These are phyloP conservation scores for Lacanobia oleracea DNA, from an alignment of 2,888 invertebrate genomes.

Conservation along the genomic window DNA sequence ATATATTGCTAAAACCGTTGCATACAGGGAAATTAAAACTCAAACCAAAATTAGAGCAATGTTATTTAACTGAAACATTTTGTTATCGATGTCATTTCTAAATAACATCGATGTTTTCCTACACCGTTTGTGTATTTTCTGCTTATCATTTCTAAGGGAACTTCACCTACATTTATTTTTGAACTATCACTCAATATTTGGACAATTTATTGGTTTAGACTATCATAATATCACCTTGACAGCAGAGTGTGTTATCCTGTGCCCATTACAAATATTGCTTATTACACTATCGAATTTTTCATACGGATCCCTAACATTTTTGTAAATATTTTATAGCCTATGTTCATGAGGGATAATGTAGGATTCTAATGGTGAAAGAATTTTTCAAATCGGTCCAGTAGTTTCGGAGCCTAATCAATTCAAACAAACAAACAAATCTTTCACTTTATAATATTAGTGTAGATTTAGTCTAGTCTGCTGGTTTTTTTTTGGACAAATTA, in stretches of 20 bases:
- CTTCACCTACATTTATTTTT: background rate
- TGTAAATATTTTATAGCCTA: too few relatives aligned
- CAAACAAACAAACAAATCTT: too few relatives aligned
- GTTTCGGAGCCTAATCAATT: too few relatives aligned
- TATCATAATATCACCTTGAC: background rate
- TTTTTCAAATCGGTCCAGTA: too few relatives aligned
- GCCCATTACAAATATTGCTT: too few relatives aligned
- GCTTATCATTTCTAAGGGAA: constrained; percentile 10
- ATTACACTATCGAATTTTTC: too few relatives aligned
- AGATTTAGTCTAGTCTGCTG: too few relatives aligned
- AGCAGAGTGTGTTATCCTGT: constrained; percentile 28
- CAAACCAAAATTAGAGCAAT: background rate
- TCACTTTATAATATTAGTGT: too few relatives aligned
- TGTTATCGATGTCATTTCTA: background rate
- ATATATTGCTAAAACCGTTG: background rate
- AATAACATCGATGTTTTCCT: constrained; percentile 31
- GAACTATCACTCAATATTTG: constrained; percentile 24
- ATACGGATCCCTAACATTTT: too few relatives aligned
- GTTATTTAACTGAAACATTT: constrained; percentile 11
- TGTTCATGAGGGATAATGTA: too few relatives aligned
- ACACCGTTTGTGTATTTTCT: background rate
- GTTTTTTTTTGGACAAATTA: too few relatives aligned
- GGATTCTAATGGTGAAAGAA: too few relatives aligned
- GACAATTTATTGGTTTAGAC: constrained; percentile 18
- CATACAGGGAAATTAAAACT: background rate